A percentile compares a stretch with the other conserved stretches of the same genome.
phyloP scores from a whole-genome alignment of 2,888 invertebrate species.

The Tanytarsus gracilentus region DNA sequence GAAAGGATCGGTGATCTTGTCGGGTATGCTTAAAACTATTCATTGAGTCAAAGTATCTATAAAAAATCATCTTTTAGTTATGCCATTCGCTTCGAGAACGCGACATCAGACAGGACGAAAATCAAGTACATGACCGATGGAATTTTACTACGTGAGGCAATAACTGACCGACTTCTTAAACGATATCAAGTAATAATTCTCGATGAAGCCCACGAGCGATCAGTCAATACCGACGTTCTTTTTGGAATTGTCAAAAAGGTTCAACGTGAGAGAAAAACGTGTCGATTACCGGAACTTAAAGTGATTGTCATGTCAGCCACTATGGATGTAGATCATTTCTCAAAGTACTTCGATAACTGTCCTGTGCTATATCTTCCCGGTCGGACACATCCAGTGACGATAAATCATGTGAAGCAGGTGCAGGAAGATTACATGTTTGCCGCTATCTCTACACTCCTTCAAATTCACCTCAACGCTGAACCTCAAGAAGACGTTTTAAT shows the following conservation, averaged over 20 bases:
- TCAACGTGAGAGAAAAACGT: constrained; percentile 55
- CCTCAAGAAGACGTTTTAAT: constrained; percentile 80
- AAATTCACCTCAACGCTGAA: constrained; percentile 75
- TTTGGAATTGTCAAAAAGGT: constrained; percentile 88
- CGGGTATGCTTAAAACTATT: constrained; percentile 42
- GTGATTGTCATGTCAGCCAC: constrained; percentile 90
- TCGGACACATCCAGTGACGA: constrained; percentile 69
- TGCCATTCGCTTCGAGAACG: constrained; percentile 85
- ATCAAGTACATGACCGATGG: constrained; percentile 93
- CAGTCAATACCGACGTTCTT: constrained; percentile 86
- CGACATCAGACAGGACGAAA: constrained; percentile 67
- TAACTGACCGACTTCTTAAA: constrained; percentile 62
- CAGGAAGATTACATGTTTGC: constrained; percentile 80
- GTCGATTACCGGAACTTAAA: background rate
- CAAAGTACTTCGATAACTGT: constrained; percentile 77
- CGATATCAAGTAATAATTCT: constrained; percentile 76
- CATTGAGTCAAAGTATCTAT: background rate
- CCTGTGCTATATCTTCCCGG: constrained; percentile 86
- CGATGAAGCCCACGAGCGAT: constrained; percentile 94
- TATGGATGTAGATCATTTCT: constrained; percentile 91
- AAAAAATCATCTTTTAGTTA: constrained; percentile 51
- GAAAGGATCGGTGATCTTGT: constrained; percentile 60
- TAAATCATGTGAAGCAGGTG: constrained; percentile 59
- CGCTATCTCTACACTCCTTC: constrained; percentile 76
- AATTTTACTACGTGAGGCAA: constrained; percentile 84